These are phyloP conservation scores for Lepidotrigona ventralis DNA, from an alignment of 1,140 invertebrate species.

Conservation along the genomic window DNA sequence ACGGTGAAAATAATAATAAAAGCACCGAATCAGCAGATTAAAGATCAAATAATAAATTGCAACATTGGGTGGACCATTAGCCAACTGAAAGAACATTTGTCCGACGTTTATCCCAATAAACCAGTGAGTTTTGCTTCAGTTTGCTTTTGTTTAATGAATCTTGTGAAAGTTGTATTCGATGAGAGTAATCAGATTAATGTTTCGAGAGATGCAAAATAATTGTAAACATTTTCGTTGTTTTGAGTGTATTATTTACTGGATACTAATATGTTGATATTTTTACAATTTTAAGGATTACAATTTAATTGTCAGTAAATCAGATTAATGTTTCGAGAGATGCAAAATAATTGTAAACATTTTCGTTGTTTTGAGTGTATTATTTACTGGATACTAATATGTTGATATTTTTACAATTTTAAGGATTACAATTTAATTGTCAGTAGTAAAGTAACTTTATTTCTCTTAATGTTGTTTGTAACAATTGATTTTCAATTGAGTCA, in stretches of 20 bases:
- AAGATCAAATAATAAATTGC: conserved; percentile 91
- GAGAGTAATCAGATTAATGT: conserved; percentile 23
- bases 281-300: neutral
- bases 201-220: neutral
- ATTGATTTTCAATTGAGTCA: neutral
- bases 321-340: neutral
- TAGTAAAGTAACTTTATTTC: neutral
- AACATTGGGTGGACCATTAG: conserved; percentile 91
- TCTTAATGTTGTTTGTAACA: neutral
- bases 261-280: neutral
- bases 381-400: neutral
- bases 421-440: conserved; percentile 1
- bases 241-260: neutral
- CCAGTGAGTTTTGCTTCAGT: conserved; percentile 84
- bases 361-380: neutral
- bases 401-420: neutral
- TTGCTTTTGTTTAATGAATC: conserved; percentile 36
- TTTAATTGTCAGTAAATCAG: too few relatives aligned
- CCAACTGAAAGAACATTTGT: conserved; percentile 90
- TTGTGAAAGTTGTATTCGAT: conserved; percentile 80
- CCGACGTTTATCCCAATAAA: conserved; percentile 92
- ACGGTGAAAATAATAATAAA: conserved; percentile 90
- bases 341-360: neutral
- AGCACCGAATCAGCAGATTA: conserved; percentile 93
- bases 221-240: neutral